These are phyloP conservation scores for Euleptes europaea DNA, from an alignment of 2,113 vertebrate genomes.

Conservation along the genomic window DNA sequence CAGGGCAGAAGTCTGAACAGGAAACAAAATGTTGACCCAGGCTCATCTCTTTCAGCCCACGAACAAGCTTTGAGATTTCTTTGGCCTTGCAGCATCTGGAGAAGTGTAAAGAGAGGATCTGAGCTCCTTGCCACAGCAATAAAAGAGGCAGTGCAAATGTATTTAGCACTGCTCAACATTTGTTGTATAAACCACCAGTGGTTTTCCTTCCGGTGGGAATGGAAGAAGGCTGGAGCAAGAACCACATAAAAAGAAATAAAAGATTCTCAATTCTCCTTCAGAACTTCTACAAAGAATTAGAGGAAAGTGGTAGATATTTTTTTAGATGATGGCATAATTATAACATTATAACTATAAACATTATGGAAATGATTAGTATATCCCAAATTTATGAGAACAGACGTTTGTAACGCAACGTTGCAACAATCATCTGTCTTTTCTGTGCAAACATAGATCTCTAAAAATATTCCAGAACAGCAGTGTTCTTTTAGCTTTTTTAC, in stretches of 20 bases:
- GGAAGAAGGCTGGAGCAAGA: background rate
- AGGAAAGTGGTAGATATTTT: background rate
- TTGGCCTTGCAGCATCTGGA: background rate
- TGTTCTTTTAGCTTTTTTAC: background rate
- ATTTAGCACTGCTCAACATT: background rate
- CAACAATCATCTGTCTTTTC: background rate
- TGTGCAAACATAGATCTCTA: background rate
- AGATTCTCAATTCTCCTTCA: background rate
- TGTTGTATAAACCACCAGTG: slow-evolving; percentile 16
- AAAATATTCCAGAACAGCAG: background rate
- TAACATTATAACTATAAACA: background rate
- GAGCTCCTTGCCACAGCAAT: background rate
- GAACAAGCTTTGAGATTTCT: accelerated
- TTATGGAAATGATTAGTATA: background rate
- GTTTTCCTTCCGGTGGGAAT: slow-evolving; percentile 28
- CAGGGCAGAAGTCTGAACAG: background rate
- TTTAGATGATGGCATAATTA: background rate
- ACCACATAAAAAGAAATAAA: background rate
- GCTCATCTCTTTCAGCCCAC: slow-evolving; percentile 14
- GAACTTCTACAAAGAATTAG: background rate
- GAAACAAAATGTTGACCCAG: background rate
- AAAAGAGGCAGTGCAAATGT: slow-evolving; percentile 1
- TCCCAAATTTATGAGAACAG: background rate
- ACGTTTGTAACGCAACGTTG: background rate
- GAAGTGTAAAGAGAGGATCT: slow-evolving; percentile 1